Percentiles rank a stretch among this genome's conserved stretches.
Conservation (phyloP, 2,797 vertebrate genomes). For the Cyclopterus lumpus region DNA sequence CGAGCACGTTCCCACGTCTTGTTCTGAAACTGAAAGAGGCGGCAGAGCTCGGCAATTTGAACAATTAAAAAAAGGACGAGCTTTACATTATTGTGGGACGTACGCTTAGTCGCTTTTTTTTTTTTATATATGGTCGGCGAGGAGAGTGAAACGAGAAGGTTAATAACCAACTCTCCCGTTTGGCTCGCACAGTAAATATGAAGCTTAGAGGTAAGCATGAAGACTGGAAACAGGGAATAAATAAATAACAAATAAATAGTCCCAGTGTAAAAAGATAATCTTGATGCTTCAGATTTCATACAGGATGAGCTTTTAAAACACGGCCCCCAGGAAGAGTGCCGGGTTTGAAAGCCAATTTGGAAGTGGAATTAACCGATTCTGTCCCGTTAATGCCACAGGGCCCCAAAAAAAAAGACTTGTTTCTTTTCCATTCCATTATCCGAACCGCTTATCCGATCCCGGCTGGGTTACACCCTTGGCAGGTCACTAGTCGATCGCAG, state of each 20-base stretch:
- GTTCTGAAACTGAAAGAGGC: neutral
- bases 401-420: neutral
- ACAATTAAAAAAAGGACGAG: neutral
- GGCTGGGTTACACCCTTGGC: no score
- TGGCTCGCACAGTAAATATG: neutral
- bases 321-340: neutral
- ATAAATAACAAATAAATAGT: neutral
- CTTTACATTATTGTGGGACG: constrained; percentile 2
- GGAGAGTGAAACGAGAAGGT: constrained; percentile 9
- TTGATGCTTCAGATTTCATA: neutral
- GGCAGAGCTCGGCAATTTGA: neutral
- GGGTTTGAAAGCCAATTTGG: neutral
- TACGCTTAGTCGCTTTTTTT: neutral
- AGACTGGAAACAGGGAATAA: neutral
- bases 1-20: neutral
- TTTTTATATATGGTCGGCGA: no score
- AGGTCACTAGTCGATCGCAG: no score
- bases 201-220: neutral
- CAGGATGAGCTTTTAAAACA: neutral
- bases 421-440: neutral
- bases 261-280: neutral
- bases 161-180: neutral
- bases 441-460: no score
- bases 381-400: neutral
- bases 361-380: neutral